Base-by-base conservation (phyloP, 1,140 invertebrate species). In the Drosophila sproati region DNA sequence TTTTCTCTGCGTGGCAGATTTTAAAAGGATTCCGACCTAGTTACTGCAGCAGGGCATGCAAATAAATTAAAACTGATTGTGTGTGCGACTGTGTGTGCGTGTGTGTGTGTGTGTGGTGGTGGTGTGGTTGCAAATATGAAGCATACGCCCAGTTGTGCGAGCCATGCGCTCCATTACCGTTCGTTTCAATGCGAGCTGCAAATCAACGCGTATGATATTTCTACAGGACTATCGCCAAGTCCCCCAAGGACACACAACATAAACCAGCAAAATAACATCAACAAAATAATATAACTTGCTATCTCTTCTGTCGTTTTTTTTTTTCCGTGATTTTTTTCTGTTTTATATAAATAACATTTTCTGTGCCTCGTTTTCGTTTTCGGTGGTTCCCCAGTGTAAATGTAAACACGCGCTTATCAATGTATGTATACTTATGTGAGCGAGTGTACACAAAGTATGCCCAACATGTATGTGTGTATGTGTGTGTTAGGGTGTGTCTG, bases 371-470 rank as follows among this genome's bases (percentile, higher is more conserved):
- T 70, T 62, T 80, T 69, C 54, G 75, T 70, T 62, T 80, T 69
- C 54, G 75, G 60, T 63, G 72, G 73, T 72, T 87, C 80, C 77
- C 85, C 60, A 69, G 73, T 83, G 82, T 78, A 80, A 80, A 74
- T 82, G 82, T 87, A 87, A 87, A 82, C 83, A 87, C 60, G 79
- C 70, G 61, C 83, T 87, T 88, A 87, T 78, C 81, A 80, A 64
- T 61, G 59, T 57, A 48, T 74, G 3, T 39, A 51, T 56, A 39
- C 47, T 55, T 72, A 51, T 41, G 32, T 43, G 61, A 78, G 79
- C 67, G 68, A 73, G 55, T 73, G 69, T 80, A 85, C 72, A 77
- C 73, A 83, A 35, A 34, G 43, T 57, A 59, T 28, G 55, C 37
- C 39, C 34, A 43, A 41, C 3, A 8, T 39, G 37, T 39, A 37